Evolutionary conservation across 2,888 invertebrate species (phyloP).

Genomic region (Autographa pulchrina): DNA sequence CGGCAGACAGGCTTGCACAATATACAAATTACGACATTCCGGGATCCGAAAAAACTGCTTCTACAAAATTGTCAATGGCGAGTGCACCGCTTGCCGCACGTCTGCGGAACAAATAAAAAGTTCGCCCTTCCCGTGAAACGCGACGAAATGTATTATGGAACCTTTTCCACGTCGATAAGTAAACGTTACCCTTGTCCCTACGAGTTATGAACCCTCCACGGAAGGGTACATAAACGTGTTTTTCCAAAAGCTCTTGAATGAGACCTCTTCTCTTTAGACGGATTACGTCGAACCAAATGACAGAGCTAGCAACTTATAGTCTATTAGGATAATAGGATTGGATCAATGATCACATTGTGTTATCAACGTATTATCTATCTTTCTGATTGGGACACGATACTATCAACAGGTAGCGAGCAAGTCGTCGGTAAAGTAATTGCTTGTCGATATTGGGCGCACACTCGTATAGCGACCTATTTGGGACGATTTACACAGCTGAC

Average conservation of each 20-base stretch:
- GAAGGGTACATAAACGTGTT: constrained; percentile 75
- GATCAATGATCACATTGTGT: constrained; percentile 62
- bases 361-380: constrained; percentile 57
- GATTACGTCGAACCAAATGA: constrained; percentile 63
- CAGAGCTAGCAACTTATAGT: constrained; percentile 70
- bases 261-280: constrained; percentile 59
- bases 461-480: constrained; percentile 26
- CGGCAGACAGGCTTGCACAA: constrained; percentile 18
- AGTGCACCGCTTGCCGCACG: constrained; percentile 61
- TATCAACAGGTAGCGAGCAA: constrained; percentile 55
- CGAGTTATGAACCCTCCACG: constrained; percentile 79
- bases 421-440: constrained; percentile 43
- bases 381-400: constrained; percentile 44
- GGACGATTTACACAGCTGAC: constrained; percentile 24
- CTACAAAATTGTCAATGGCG: constrained; percentile 69
- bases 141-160: constrained; percentile 80
- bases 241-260: constrained; percentile 64
- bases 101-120: constrained; percentile 75
- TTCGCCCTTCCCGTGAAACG: constrained; percentile 70
- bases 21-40: constrained; percentile 50
- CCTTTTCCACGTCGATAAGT: constrained; percentile 86
- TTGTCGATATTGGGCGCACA: constrained; percentile 39
- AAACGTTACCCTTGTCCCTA: constrained; percentile 83
- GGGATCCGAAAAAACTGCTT: constrained; percentile 60
- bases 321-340: constrained; percentile 70